A percentile compares a stretch with the other conserved stretches of the same genome.
phyloP scores from a whole-genome alignment of 1,140 invertebrate genomes.

The Aphaenogaster rudis region DNA sequence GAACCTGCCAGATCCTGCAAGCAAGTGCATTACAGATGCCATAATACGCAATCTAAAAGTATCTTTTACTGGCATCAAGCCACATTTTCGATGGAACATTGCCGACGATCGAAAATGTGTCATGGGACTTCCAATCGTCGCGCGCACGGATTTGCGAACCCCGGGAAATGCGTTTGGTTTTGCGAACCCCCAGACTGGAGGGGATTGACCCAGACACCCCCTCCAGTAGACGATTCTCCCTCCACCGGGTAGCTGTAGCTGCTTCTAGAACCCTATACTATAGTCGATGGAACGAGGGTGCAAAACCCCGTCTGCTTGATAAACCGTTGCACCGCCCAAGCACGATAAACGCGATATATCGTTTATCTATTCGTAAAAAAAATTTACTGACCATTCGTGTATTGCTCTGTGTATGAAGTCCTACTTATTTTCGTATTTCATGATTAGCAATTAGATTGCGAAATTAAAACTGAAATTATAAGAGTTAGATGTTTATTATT shows the following conservation, averaged over 20 bases:
- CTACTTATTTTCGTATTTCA: slow-evolving; percentile 1
- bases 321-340: slow-evolving; percentile 82
- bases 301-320: slow-evolving; percentile 81
- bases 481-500: slow-evolving; percentile 3
- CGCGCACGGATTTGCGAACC: slow-evolving; percentile 81
- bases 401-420: not conserved
- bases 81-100: slow-evolving; percentile 26
- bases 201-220: slow-evolving; percentile 87
- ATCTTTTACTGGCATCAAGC: slow-evolving; percentile 7
- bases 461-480: not conserved
- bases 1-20: not conserved
- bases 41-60: slow-evolving; percentile 30
- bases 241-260: slow-evolving; percentile 71
- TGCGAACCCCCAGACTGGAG: slow-evolving; percentile 85
- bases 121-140: slow-evolving; percentile 58
- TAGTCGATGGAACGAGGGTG: slow-evolving; percentile 78
- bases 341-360: slow-evolving; percentile 75
- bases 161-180: slow-evolving; percentile 86
- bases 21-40: not conserved
- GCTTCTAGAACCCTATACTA: slow-evolving; percentile 81
- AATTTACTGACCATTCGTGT: not conserved
- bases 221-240: slow-evolving; percentile 83
- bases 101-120: slow-evolving; percentile 68
- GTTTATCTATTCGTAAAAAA: slow-evolving; percentile 49
- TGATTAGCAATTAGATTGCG: slow-evolving; percentile 13